Evolutionary conservation across 37 sponge, comb jelly and placozoan species (phyloP), one percentile per base, ranked within the genome.

Genomic region (Halisarca cf. caerulea): DNA sequence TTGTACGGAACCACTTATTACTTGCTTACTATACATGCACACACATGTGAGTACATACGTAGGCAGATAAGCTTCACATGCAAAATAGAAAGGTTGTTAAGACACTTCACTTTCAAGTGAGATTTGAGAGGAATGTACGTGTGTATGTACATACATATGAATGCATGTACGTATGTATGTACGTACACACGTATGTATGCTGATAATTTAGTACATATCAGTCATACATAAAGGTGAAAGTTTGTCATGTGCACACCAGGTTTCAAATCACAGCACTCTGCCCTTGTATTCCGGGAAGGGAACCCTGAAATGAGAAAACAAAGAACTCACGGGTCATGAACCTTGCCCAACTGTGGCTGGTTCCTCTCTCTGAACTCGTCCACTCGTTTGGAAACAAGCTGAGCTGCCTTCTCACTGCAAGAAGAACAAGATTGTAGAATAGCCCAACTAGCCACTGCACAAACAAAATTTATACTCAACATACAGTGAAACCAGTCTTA

Each of bases 281-380:
- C 17, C 17, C 17, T 20, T 20, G 57, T 11, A 20, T 55, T 17
- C 17, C 57, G 17, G 17, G 17, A 11, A 55, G 17, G 57, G 11
- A 55, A 11, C 11, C 17, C 11, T 17, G 11, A 17, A 20, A 20
- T 55, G 57, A 20, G 57, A 55, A 20, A 17, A 11, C 57, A 55
- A 11, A 11, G 7, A n/a, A 6, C 89, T 89, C 57, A 93, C 93
- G 96, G 93, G 71, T 96, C 95, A 80, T 90, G 91, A 32, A 96
- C 97, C 58, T 94, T 85, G 27, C 97, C 99, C 54, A 99, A 70
- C 79, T 99, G 97, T 32, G 93, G 99, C 51, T 91, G 93, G 11
- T 87, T 87, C 39, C 88, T 90, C 82, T 96, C 97, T 74, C 93
- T 82, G 75, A 94, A 99, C 41, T 91, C 91, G 80, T 96, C 97